phyloP scores from a whole-genome alignment of 2,113 vertebrate species.

The Pelusios castaneus region DNA sequence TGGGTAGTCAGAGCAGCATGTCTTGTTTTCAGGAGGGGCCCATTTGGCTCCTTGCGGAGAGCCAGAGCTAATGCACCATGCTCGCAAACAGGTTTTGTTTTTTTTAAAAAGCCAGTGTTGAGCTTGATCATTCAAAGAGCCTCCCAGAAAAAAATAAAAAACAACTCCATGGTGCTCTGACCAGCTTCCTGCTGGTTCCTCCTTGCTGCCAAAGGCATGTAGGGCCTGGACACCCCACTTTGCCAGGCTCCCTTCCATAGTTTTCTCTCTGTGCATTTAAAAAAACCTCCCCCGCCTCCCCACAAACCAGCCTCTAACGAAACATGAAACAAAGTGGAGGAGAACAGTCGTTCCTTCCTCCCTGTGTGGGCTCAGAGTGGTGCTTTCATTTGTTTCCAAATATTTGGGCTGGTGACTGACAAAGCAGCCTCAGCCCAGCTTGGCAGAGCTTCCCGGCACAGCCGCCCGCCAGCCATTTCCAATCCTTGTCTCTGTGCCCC shows the following conservation, averaged over 20 bases:
- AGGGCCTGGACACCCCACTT: neutral
- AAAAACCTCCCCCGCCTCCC: neutral
- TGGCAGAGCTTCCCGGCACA: neutral
- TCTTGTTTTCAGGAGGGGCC: neutral
- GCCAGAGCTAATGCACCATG: fast-evolving
- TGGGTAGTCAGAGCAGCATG: neutral
- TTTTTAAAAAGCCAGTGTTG: neutral
- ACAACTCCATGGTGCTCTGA: neutral
- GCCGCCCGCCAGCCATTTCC: neutral
- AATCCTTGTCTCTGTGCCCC: neutral
- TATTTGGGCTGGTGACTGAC: neutral
- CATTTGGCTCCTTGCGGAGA: fast-evolving
- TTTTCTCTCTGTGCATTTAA: neutral
- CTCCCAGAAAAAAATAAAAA: neutral
- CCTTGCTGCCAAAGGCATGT: neutral
- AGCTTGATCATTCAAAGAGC: fast-evolving
- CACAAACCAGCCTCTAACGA: fast-evolving
- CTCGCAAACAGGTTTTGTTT: fast-evolving
- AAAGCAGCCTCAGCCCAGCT: neutral
- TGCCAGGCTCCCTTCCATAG: neutral
- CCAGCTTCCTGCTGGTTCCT: neutral
- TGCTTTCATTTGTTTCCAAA: neutral
- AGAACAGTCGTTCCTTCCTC: too few species aligned
- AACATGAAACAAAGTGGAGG: fast-evolving
- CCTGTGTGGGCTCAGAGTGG: neutral